These are phyloP conservation scores for Cephus spinipes DNA, from an alignment of 2,888 invertebrate genomes.

Conservation along the genomic window DNA sequence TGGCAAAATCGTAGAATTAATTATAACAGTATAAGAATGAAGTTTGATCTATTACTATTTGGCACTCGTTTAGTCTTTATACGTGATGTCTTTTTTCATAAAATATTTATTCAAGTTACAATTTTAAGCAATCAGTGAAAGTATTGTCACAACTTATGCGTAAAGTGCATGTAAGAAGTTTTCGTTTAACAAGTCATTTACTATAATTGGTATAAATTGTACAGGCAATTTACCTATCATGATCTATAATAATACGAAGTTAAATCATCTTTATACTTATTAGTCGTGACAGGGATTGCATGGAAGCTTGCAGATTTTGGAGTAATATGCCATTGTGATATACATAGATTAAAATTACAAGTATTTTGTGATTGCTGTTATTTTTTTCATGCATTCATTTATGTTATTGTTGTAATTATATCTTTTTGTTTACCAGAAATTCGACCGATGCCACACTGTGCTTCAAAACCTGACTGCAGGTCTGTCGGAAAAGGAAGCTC, in stretches of 20 bases:
- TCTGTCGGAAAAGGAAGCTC: slow-evolving; percentile 92
- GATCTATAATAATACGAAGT: background rate
- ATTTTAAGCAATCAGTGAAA: background rate
- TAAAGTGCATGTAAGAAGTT: background rate
- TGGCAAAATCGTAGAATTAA: background rate
- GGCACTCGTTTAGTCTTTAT: background rate
- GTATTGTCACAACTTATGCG: background rate
- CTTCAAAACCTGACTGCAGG: slow-evolving; percentile 84
- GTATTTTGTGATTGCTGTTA: background rate
- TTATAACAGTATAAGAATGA: background rate
- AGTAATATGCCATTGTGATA: background rate
- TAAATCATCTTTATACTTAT: background rate
- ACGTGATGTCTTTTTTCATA: background rate
- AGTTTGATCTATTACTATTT: background rate
- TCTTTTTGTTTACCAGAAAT: slow-evolving; percentile 75
- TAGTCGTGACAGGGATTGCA: background rate
- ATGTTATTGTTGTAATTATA: background rate
- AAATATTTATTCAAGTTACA: background rate
- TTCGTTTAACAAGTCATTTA: background rate
- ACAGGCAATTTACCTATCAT: background rate
- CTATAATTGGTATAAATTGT: background rate
- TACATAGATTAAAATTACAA: background rate
- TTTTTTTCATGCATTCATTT: background rate
- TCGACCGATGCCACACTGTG: slow-evolving; percentile 85
- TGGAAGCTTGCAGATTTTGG: background rate